phyloP scores from a whole-genome alignment of 2,888 invertebrate genomes.

The Gisinianus flammeolus region DNA sequence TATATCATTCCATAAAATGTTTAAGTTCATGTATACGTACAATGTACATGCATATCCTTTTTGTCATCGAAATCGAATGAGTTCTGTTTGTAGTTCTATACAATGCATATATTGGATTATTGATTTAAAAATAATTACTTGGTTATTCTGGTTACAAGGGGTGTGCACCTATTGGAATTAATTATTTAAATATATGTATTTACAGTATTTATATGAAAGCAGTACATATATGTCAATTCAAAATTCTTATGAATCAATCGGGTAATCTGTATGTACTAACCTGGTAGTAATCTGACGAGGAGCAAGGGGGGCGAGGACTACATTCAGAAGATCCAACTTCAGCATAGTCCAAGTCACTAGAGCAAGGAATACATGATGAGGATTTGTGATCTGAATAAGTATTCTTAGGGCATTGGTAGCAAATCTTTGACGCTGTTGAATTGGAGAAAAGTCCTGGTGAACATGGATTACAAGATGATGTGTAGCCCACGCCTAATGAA shows the following conservation, averaged over 20 bases:
- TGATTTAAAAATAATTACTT: slow-evolving; percentile 58
- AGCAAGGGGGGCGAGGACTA: slow-evolving; percentile 64
- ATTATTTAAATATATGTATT: too few relatives aligned
- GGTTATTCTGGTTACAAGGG: slow-evolving; percentile 64
- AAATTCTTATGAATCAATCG: too few relatives aligned
- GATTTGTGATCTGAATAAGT: slow-evolving; percentile 63
- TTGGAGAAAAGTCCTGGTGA: slow-evolving; percentile 61
- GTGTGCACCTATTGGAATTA: too few relatives aligned
- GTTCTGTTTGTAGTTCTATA: too few relatives aligned
- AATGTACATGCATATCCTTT: too few relatives aligned
- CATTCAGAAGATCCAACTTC: slow-evolving; percentile 64
- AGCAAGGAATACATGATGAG: slow-evolving; percentile 63
- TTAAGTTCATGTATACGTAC: neutral
- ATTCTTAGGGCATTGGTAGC: slow-evolving; percentile 64
- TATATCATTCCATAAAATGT: slow-evolving; percentile 1
- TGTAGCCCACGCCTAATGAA: slow-evolving; percentile 67
- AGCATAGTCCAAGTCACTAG: slow-evolving; percentile 61
- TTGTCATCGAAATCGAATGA: too few relatives aligned
- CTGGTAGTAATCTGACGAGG: slow-evolving; percentile 65
- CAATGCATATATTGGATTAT: neutral
- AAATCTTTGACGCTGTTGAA: slow-evolving; percentile 61
- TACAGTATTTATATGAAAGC: too few relatives aligned
- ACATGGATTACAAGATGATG: slow-evolving; percentile 65
- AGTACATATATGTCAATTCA: too few relatives aligned
- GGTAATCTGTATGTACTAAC: slow-evolving; percentile 63